Percentiles rank a stretch among this genome's conserved stretches.
phyloP scores from a whole-genome alignment of 2,888 invertebrate genomes.

The Aleiodes leptofemur region DNA sequence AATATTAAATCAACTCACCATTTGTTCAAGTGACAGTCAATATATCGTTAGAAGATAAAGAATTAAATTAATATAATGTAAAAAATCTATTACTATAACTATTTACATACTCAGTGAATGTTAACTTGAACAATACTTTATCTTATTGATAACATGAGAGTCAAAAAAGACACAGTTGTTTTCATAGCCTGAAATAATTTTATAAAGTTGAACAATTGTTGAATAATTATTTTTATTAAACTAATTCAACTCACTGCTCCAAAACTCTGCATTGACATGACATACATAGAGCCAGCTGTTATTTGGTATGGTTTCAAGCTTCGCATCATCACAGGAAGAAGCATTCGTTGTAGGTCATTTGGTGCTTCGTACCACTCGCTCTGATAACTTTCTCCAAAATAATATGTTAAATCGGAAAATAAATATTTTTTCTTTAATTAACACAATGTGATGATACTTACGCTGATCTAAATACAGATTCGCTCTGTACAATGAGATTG shows the following conservation, averaged over 20 bases:
- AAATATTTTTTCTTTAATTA: background rate
- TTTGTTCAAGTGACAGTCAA: too few species aligned
- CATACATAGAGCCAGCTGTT: constrained; percentile 49
- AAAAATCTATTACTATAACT: too few species aligned
- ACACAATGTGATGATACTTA: constrained; percentile 25
- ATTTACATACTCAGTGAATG: too few species aligned
- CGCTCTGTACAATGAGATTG: constrained; percentile 50
- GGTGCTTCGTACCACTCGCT: constrained; percentile 52
- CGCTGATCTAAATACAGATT: constrained; percentile 45
- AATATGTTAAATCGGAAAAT: background rate
- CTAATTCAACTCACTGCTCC: constrained; percentile 40
- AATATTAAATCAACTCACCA: too few species aligned
- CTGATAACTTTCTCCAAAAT: constrained; percentile 42
- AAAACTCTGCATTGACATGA: constrained; percentile 51
- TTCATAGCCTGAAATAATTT: constrained; percentile 21
- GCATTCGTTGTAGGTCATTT: constrained; percentile 36
- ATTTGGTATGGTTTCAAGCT: constrained; percentile 47
- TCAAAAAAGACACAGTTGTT: constrained; percentile 54
- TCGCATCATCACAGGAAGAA: constrained; percentile 50
- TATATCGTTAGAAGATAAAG: too few species aligned
- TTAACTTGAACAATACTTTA: constrained; percentile 11
- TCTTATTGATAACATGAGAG: constrained; percentile 51
- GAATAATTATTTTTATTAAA: background rate
- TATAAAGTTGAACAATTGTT: background rate
- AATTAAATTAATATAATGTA: too few species aligned